These are phyloP conservation scores for Euglossa dilemma DNA, from an alignment of 1,140 invertebrate species.

Conservation along the genomic window DNA sequence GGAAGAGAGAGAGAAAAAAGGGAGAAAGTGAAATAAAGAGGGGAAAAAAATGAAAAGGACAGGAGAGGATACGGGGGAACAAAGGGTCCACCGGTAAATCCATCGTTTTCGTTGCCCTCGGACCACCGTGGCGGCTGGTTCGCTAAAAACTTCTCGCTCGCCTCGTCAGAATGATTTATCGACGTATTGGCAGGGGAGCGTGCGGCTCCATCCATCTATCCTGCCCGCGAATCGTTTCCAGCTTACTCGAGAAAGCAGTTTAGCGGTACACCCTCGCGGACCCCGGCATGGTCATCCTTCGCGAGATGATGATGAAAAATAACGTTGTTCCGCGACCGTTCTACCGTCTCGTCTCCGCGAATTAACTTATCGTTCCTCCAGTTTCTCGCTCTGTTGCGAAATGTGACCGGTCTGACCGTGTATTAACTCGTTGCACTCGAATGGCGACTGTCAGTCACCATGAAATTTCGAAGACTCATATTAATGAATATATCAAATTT, in stretches of 20 bases:
- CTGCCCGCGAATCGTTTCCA: conserved; percentile 55
- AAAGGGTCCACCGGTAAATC: conserved; percentile 38
- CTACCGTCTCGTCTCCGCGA: not conserved
- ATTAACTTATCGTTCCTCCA: not conserved
- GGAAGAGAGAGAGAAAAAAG: not conserved
- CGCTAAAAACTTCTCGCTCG: conserved; percentile 61
- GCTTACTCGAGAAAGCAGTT: conserved; percentile 45
- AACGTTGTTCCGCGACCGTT: not conserved
- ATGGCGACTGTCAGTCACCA: too few species aligned
- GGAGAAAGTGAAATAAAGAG: not conserved
- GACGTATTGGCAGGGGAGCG: conserved; percentile 59
- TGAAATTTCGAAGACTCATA: too few species aligned
- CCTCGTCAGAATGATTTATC: conserved; percentile 63
- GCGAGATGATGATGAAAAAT: conserved; percentile 17
- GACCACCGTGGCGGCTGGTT: conserved; percentile 51
- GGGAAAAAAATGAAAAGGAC: not conserved
- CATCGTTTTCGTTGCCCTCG: conserved; percentile 53
- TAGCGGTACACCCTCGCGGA: conserved; percentile 10
- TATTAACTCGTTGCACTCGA: too few species aligned
- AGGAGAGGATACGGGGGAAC: conserved; percentile 28
- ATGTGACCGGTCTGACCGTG: too few species aligned
- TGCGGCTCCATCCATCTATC: conserved; percentile 53
- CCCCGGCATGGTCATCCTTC: not conserved
- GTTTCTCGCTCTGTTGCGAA: too few species aligned
- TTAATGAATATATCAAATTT: too few species aligned